A percentile compares a stretch with the other conserved stretches of the same genome.
phyloP scores from a whole-genome alignment of 64 coral and sea anemone genomes.

The Astreopora myriophthalma region DNA sequence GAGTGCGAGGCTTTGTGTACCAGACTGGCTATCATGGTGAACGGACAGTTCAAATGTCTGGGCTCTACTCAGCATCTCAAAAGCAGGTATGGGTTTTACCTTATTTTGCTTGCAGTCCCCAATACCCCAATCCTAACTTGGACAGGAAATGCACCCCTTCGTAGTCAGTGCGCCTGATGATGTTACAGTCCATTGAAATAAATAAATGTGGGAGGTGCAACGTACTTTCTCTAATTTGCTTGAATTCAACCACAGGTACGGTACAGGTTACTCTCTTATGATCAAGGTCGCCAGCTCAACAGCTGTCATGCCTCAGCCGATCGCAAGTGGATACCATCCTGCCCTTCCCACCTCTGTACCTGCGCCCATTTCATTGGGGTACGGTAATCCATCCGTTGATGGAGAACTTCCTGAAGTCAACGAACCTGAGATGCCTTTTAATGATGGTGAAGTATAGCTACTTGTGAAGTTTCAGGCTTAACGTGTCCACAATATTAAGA shows the following conservation, averaged over 20 bases:
- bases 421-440: neutral
- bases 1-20: conserved; percentile 98
- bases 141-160: neutral
- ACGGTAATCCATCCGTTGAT: neutral
- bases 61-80: conserved; percentile 94
- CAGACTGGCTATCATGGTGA: conserved; percentile 96
- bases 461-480: no score
- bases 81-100: conserved; percentile 70
- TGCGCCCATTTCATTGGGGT: neutral
- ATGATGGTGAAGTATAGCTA: neutral
- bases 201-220: neutral
- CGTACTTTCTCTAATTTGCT: neutral
- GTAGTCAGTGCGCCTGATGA: no score
- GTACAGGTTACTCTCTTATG: conserved; percentile 95
- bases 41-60: conserved; percentile 96
- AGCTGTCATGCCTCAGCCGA: neutral
- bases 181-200: neutral
- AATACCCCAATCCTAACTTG: neutral
- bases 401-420: conserved; percentile 14
- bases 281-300: conserved; percentile 70
- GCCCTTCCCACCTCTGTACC: neutral
- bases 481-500: no score
- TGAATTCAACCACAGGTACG: conserved; percentile 56
- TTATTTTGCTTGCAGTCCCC: no score
- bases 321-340: neutral